phyloP scores from a whole-genome alignment of 2,888 invertebrate species.

The Yponomeuta malinellus region DNA sequence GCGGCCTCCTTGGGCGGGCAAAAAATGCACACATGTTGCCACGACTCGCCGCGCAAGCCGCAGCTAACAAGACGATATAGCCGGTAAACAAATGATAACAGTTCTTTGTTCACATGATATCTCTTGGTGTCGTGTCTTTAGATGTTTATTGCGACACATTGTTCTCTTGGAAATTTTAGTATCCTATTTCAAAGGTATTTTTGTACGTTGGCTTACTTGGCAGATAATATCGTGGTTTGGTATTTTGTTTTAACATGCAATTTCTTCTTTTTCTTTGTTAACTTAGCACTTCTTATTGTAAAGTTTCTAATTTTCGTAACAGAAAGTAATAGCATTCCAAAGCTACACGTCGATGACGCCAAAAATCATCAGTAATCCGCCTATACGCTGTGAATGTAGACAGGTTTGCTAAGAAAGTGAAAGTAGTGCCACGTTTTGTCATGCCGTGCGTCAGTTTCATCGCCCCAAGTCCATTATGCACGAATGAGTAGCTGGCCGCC shows the following conservation, averaged over 20 bases:
- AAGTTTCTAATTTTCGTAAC: too few relatives aligned
- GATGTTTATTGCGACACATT: background rate
- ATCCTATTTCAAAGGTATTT: background rate
- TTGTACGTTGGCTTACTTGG: too few relatives aligned
- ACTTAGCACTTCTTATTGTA: too few relatives aligned
- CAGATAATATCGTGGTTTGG: too few relatives aligned
- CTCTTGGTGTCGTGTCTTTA: background rate
- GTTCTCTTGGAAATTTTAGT: background rate
- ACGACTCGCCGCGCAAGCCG: conserved; percentile 39
- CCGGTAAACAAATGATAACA: conserved; percentile 54
- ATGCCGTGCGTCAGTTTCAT: conserved; percentile 53
- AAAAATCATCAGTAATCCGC: conserved; percentile 21
- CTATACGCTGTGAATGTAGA: conserved; percentile 33
- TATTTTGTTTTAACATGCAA: too few relatives aligned
- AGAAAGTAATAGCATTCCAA: background rate
- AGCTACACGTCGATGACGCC: background rate
- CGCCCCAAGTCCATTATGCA: conserved; percentile 70
- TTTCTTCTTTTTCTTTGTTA: too few relatives aligned
- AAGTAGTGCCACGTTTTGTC: conserved; percentile 70
- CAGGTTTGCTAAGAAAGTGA: conserved; percentile 53
- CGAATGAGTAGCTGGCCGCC: conserved; percentile 66
- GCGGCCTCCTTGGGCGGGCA: conserved; percentile 76
- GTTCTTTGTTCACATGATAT: conserved; percentile 48
- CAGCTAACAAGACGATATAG: conserved; percentile 38
- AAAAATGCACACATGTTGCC: conserved; percentile 73